These are phyloP conservation scores for Drosophila kambysellisi DNA, from an alignment of 2,888 invertebrate genomes.

Conservation along the genomic window DNA sequence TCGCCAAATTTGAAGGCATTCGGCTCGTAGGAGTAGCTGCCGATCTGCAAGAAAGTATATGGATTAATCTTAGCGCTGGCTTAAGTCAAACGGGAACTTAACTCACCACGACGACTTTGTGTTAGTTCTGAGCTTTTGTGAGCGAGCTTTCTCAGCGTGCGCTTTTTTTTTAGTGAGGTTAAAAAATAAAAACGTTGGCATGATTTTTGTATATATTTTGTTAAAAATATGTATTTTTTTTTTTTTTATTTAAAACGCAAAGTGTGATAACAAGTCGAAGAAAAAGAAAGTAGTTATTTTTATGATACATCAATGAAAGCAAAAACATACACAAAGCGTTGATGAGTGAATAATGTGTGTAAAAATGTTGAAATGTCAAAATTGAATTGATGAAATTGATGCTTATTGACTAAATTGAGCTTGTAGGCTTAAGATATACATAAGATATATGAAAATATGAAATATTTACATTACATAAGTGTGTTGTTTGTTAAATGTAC, in stretches of 20 bases:
- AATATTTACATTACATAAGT: constrained; percentile 53
- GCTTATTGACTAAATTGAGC: constrained; percentile 53
- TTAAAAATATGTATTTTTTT: constrained; percentile 52
- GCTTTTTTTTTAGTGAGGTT: constrained; percentile 49
- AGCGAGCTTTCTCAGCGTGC: constrained; percentile 50
- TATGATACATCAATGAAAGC: constrained; percentile 72
- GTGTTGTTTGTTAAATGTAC: constrained; percentile 42
- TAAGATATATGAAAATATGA: constrained; percentile 51
- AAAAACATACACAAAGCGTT: constrained; percentile 80
- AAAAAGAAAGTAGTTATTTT: constrained; percentile 56
- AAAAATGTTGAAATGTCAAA: constrained; percentile 16
- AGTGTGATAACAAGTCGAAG: constrained; percentile 70
- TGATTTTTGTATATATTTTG: constrained; percentile 55
- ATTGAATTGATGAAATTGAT: constrained; percentile 33
- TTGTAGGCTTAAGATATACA: constrained; percentile 40
- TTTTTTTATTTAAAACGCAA: constrained; percentile 57
- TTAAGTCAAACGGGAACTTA: constrained; percentile 50
- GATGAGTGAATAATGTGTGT: constrained; percentile 63
- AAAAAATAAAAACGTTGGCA: constrained; percentile 65
- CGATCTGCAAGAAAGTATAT: constrained; percentile 84
- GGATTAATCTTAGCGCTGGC: constrained; percentile 35
- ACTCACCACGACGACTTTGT: constrained; percentile 82
- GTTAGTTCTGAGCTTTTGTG: constrained; percentile 82
- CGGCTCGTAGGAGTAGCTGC: constrained; percentile 89
- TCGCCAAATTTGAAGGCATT: constrained; percentile 96